phyloP scores from a whole-genome alignment of 1,140 invertebrate genomes.

The Cyrtorhinus lividipennis region DNA sequence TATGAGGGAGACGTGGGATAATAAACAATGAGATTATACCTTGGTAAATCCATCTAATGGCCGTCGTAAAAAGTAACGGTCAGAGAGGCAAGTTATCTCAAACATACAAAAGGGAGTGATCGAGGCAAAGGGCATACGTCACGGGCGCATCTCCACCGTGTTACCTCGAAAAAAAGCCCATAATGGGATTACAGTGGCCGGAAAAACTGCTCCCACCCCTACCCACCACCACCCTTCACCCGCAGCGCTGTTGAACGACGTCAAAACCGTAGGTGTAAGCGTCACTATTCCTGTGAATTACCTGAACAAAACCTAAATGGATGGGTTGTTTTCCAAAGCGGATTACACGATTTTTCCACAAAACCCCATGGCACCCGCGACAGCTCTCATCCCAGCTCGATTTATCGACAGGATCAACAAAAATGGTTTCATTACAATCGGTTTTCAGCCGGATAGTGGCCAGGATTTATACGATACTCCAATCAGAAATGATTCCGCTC shows the following conservation, averaged over 20 bases:
- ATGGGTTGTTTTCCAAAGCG: neutral
- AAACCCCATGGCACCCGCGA: neutral
- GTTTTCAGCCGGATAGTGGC: neutral
- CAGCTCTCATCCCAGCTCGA: no score
- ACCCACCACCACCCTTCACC: no score
- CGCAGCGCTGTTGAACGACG: neutral
- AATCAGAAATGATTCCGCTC: neutral
- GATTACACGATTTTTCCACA: no score
- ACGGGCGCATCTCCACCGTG: neutral
- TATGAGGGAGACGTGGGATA: conserved; percentile 3
- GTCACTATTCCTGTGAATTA: conserved; percentile 2
- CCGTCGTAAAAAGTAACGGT: conserved; percentile 5
- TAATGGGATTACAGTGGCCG: neutral
- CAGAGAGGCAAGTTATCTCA: neutral
- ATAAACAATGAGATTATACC: conserved; percentile 10
- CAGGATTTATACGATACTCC: neutral
- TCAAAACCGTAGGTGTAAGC: neutral
- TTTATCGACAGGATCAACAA: conserved; percentile 4
- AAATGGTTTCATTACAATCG: conserved; percentile 8
- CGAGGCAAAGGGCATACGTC: neutral
- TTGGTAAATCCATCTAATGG: conserved; percentile 9
- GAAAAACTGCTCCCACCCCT: neutral
- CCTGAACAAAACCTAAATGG: neutral
- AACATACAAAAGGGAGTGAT: conserved; percentile 8
- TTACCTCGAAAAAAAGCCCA: neutral